Conservation (phyloP, 2,888 invertebrate genomes). For the Pecten maximus region DNA sequence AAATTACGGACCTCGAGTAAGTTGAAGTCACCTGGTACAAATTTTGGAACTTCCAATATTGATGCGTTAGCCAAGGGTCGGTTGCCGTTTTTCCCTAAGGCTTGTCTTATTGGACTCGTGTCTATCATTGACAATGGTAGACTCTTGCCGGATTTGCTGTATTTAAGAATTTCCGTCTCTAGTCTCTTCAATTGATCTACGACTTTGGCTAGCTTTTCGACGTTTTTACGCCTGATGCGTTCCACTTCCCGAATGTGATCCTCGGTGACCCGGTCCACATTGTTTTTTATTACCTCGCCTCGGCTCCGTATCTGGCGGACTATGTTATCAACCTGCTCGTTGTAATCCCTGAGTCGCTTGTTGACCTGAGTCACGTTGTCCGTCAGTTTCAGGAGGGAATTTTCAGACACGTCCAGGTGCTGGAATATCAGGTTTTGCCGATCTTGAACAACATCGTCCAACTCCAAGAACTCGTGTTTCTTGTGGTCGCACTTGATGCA, state of each 20-base stretch:
- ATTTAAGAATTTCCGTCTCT: background rate
- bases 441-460: background rate
- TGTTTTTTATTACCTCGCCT: background rate
- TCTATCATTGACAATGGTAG: background rate
- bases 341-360: background rate
- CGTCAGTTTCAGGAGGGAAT: background rate
- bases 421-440: background rate
- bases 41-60: background rate
- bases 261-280: background rate
- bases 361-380: background rate
- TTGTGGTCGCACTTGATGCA: background rate
- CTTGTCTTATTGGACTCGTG: background rate
- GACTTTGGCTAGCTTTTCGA: background rate
- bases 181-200: background rate
- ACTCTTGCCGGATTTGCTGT: constrained; percentile 17
- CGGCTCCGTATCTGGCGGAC: background rate
- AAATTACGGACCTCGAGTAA: background rate
- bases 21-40: constrained; percentile 4
- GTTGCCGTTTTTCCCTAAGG: background rate
- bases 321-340: background rate
- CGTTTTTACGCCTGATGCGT: constrained; percentile 2
- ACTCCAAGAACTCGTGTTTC: background rate
- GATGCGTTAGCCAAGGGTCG: background rate
- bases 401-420: background rate
- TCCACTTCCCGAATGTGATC: background rate